Conservation (phyloP, 2,797 vertebrate genomes). For the Gephyroberyx darwinii region DNA sequence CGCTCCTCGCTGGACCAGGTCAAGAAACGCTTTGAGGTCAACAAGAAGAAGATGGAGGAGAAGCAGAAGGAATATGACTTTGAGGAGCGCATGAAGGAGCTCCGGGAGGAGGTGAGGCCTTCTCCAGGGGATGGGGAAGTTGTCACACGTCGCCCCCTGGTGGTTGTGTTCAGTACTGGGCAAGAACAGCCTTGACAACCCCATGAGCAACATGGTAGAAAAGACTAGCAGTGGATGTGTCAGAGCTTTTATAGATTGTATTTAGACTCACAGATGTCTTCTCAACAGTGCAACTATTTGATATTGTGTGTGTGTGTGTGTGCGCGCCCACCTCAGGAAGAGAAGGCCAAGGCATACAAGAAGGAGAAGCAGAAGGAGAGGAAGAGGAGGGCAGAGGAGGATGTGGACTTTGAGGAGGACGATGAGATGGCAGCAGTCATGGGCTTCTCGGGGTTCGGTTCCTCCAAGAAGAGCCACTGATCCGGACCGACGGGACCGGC, state of each 20-base stretch:
- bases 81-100: conserved; percentile 98
- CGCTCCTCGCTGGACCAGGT: conserved; percentile 97
- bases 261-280: too few relatives aligned
- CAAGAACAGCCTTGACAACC: too few relatives aligned
- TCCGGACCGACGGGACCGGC: rapidly evolving
- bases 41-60: conserved; percentile 98
- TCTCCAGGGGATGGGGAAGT: too few relatives aligned
- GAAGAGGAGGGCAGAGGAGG: conserved; percentile 94
- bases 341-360: conserved; percentile 97
- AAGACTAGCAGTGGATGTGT: too few relatives aligned
- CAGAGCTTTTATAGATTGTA: too few relatives aligned
- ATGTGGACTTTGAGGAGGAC: conserved; percentile 92
- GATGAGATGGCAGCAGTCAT: conserved; percentile 98
- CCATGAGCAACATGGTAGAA: too few relatives aligned
- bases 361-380: conserved; percentile 97
- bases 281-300: too few relatives aligned
- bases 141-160: neutral
- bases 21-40: conserved; percentile 95
- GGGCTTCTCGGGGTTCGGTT: conserved; percentile 97
- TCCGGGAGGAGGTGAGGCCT: conserved; percentile 91
- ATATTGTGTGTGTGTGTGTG: neutral
- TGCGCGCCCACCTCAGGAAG: conserved; percentile 82
- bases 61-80: conserved; percentile 99
- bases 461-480: conserved; percentile 96
- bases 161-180: neutral